Base-by-base conservation (phyloP, 2,113 vertebrate species). In the Albula glossodonta region DNA sequence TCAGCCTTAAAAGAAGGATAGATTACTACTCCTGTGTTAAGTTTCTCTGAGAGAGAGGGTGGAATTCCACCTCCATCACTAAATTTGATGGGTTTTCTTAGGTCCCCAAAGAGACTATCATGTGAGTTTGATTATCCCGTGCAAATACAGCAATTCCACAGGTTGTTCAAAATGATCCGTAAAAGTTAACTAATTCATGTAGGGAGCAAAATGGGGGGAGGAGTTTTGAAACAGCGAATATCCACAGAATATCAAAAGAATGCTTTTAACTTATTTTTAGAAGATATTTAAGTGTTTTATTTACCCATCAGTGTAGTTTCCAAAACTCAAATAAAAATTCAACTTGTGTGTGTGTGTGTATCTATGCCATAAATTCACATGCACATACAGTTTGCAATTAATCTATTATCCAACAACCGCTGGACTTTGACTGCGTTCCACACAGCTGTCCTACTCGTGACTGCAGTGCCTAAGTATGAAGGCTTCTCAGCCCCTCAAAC, bases 381-480 rank as follows among this genome's bases (percentile, higher is more conserved):
- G 41, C 78, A 12, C 78, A 79, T 11, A 79, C 78, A 79, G 53
- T 56, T 1, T 49, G 12, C 1, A 17, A n/a, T 1, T 25, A 3
- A 80, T 51, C 6, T 94, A 93, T 93, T 94, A 94, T 93, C 92
- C 92, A 92, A 86, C 92, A 88, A 91, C 88, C 88, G 88, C 93
- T 93, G 90, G 92, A 90, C 86, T 91, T 91, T 41, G 92, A 92
- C 90, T 88, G 91, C 89, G 91, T 57, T 93, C 92, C 91, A 90
- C 91, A 87, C 90, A 87, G 89, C 88, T 90, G 91, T 93, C 94
- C 90, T 70, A 91, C 87, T 97, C 82, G 91, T 91, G 87, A 91
- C 91, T 87, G 90, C 85, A 92, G 93, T 91, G 92, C 93, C 92
- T 91, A 92, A 91, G 90, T 92, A 90, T 92, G 90, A 91, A 91